Conservation (phyloP, 2,113 vertebrate genomes). For the Pangasianodon hypophthalmus region DNA sequence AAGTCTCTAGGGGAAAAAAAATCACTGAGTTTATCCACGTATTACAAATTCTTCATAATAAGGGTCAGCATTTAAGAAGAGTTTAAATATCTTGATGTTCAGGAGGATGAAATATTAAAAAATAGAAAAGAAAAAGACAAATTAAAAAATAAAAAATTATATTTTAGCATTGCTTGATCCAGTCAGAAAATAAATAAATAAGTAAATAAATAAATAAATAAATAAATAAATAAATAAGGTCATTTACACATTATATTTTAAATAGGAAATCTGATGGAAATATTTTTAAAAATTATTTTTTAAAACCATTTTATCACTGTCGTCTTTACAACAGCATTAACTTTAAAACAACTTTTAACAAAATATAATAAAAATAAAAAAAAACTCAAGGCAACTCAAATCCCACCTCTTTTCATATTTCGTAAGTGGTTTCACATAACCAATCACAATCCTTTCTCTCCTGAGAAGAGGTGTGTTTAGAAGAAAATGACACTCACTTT, state of each 20-base stretch:
- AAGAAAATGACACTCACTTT: neutral
- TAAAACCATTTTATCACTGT: no score
- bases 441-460: neutral
- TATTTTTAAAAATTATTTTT: no score
- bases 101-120: neutral
- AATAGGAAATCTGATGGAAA: no score
- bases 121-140: neutral
- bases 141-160: neutral
- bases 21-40: no score
- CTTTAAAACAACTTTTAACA: neutral
- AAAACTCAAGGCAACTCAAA: neutral
- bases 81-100: neutral
- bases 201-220: no score
- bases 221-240: neutral
- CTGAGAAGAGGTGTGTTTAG: neutral
- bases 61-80: no score
- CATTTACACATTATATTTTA: neutral
- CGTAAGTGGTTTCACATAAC: neutral
- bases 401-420: neutral
- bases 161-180: neutral
- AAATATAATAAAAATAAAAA: neutral
- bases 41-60: no score
- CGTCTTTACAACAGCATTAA: neutral
- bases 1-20: no score
- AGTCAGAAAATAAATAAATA: no score